A percentile compares a stretch with the other conserved stretches of the same genome.
Conservation (phyloP, 2,888 invertebrate genomes). For the Doris montereyensis region DNA sequence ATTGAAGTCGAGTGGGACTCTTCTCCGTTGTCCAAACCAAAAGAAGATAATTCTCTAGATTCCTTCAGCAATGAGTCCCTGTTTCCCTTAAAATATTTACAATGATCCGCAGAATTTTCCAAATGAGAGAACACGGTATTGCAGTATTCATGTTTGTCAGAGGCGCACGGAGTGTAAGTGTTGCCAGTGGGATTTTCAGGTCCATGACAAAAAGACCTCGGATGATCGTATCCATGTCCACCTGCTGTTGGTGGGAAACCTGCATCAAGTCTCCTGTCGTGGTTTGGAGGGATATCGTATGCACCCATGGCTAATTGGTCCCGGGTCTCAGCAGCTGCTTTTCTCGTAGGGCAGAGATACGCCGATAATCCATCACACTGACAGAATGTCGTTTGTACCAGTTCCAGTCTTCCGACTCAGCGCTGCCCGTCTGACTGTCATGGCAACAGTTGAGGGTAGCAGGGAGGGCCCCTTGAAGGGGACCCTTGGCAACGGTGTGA, state of each 20-base stretch:
- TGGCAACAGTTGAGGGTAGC: constrained; percentile 38
- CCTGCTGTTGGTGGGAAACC: not conserved
- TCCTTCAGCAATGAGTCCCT: no score
- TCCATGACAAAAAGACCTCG: no score
- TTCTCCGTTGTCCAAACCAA: no score
- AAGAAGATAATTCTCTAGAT: no score
- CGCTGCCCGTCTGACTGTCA: constrained; percentile 37
- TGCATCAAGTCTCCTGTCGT: constrained; percentile 52
- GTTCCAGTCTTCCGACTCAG: constrained; percentile 51
- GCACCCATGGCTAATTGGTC: constrained; percentile 50
- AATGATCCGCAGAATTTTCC: no score
- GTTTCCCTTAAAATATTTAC: no score
- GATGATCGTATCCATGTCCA: constrained; percentile 24
- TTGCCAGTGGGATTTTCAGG: no score
- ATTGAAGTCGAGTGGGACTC: no score
- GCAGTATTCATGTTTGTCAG: no score
- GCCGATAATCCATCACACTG: constrained; percentile 61
- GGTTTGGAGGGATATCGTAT: constrained; percentile 64
- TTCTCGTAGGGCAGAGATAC: constrained; percentile 52
- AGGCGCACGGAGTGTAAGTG: no score
- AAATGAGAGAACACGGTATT: no score
- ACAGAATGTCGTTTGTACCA: constrained; percentile 65
- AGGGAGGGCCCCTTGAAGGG: constrained; percentile 28
- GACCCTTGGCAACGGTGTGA: constrained; percentile 17
- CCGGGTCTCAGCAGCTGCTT: constrained; percentile 49